Evolutionary conservation across 2,113 vertebrate species (phyloP), one percentile per base, ranked within the genome.

Genomic region (Platysternon megacephalum): DNA sequence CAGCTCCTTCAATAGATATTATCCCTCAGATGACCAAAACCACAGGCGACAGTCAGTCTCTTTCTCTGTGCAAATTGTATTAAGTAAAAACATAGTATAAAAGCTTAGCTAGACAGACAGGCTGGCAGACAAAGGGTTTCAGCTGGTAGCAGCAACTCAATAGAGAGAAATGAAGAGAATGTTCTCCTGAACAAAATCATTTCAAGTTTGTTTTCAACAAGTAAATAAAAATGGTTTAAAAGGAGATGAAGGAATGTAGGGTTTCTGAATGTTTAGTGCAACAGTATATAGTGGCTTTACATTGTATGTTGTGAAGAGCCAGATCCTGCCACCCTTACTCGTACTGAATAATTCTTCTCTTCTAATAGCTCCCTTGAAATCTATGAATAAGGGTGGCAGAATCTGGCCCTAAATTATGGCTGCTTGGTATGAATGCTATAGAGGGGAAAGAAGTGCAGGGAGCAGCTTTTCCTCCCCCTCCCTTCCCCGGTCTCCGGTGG

Each of bases 1-100:
- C 28, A 14, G 5, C 53, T 91, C 65, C 90, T 97, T 87, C 79
- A 93, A 89, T 28, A 87, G 48, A 85, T 82, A 21, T 88, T 94
- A 87, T 56, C 74, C 55, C 92, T 89, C 72, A 56, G 19, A 55
- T 93, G 80, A 88, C 46, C 32, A 28, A 65, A 96, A 88, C 4
- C 52, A 53, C 5, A 53, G 53, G 35, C 58, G 44, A 91, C 78
- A 93, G 29, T 55, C 44, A 42, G 28, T 78, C 42, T 92, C 17
- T 19, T 84, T 86, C 49, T 87, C 80, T 90, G 78, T 86, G 65
- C 22, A 87, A 91, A 94, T 82, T 90, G 10, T 84, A 74, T 79
- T 88, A 90, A 94, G 26, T 72, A 87, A 87, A 87, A 61, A 22
- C 51, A 52, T n/a, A 6, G 16, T 32, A 85, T 6, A 82, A 89